Evolutionary conservation across 2,888 invertebrate species (phyloP), one percentile per base, ranked within the genome.

Genomic region (Psylliodes chrysocephalus): DNA sequence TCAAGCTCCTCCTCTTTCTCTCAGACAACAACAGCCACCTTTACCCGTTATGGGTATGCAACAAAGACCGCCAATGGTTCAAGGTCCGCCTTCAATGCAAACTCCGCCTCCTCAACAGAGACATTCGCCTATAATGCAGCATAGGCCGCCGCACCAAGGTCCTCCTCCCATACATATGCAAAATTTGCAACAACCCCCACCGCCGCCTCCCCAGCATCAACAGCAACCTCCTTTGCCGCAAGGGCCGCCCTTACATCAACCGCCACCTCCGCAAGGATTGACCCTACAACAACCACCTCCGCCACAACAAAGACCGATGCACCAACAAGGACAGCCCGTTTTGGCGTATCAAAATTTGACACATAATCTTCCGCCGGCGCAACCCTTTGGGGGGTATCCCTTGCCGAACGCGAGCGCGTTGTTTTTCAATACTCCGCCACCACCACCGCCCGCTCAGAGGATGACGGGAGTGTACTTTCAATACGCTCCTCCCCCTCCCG

Each of bases 341-440:
- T 35, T 59, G 49, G 40, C 59, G 8, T 49, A 59, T 49, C 60
- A 57, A 17, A 52, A 38, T 54, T 17, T 61, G n/a, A 59, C 52
- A 6, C 65, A 61, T 14, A 35, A 22, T 46, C 10, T 46, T 17
- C 66, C 62, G 8, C 49, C 55, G 17, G 42, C 55, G 7, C 60
- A 60, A 30, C 52, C 68, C 10, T 74, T 70, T 53, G 78, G 75
- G 60, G 74, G 77, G 35, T 80, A 76, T 70, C 78, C 74, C 60
- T 68, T 81, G 67, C 74, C 78, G 19, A 80, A 79, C 63, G 81
- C 80, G 59, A 81, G 80, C 17, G 69, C 78, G 6, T 66, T 81
- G 64, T 78, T 81, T 66, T 82, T 80, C 70, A 78, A 79, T 53
- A 77, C 79, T 12, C 79, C 80, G 52, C 80, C 81, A 8, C 78